Conservation (phyloP, 2,888 invertebrate species). For the Trachelus troglodyta region DNA sequence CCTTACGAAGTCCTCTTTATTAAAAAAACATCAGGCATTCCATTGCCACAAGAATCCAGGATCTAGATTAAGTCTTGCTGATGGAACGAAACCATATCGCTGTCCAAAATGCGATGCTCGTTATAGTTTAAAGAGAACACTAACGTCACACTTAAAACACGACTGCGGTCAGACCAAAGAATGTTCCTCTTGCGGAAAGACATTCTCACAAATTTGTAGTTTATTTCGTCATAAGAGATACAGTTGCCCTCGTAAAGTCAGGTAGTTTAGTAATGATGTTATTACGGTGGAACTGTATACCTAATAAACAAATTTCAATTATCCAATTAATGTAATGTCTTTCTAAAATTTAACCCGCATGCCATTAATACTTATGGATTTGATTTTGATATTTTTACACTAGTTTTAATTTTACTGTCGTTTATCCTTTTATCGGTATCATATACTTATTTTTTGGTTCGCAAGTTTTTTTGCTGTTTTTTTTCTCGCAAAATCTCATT, state of each 20-base stretch:
- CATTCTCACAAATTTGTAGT: conserved; percentile 44
- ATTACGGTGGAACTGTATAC: not conserved
- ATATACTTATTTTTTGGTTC: not conserved
- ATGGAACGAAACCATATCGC: conserved; percentile 36
- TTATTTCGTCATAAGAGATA: conserved; percentile 37
- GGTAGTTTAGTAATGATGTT: not conserved
- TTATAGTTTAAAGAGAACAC: conserved; percentile 44
- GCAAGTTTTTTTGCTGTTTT: conserved; percentile 9
- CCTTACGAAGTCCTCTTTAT: conserved; percentile 33
- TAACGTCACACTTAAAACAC: conserved; percentile 50
- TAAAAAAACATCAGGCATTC: conserved; percentile 37
- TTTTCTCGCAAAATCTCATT: conserved; percentile 25
- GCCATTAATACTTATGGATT: not conserved
- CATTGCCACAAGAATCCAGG: conserved; percentile 46
- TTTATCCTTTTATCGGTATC: not conserved
- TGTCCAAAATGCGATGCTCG: conserved; percentile 47
- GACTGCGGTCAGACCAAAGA: conserved; percentile 49
- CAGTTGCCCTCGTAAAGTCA: conserved; percentile 10
- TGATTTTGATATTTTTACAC: not conserved
- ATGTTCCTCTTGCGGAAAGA: conserved; percentile 43
- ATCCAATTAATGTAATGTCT: not conserved
- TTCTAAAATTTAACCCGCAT: not conserved
- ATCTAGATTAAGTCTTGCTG: conserved; percentile 36
- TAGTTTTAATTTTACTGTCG: not conserved
- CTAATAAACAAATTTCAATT: not conserved